Evolutionary conservation across 2,113 vertebrate species (phyloP), one percentile per base, ranked within the genome.

Genomic region (Chrysemys picta): DNA sequence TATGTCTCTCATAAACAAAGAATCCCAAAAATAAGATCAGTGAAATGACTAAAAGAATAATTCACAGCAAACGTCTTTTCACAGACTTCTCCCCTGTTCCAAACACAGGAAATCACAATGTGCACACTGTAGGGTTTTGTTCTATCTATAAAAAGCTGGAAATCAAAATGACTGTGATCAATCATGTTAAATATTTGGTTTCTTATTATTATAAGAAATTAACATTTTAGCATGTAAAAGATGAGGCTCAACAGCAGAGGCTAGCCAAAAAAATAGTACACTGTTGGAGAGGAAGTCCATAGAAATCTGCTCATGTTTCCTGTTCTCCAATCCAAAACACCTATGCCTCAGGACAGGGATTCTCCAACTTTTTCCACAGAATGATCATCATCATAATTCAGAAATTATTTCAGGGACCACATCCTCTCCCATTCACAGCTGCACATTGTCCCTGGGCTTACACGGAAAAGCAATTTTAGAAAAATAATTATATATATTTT

Each of bases 391-490:
- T 69, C 62, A 17, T n/a, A 69, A 69, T 31, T n/a, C 11, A 54
- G 59, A 6, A 84, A 2, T 82, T 53, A 45, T 5, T 19, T 80
- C 17, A 80, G 38, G 24, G 59, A 47, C 16, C 45, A 1, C 16
- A 90, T 38, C 38, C 85, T 85, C 59, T 52, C 10, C 47, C 75
- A 84, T 16, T n/a, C 35, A 69, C 87, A 69, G 56, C 57, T 1
- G 2, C 21, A 31, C 3, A 1, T 45, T 27, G 12, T 56, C 65
- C 42, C n/a, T 78, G 2, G 2, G 10, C 13, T 59, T 13, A 0
- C 24, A 59, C 0, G 1, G 29, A 69, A 54, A 94, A 69, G 76
- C 35, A 78, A 0, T 1, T n/a, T 69, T 69, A 69, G 62, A 80
- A 69, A 78, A 84, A 78, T 0, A 0, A 22, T 80, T 21, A 4